Conservation (phyloP, 37 sponge, comb jelly and placozoan genomes). For the Crambe crambe region DNA sequence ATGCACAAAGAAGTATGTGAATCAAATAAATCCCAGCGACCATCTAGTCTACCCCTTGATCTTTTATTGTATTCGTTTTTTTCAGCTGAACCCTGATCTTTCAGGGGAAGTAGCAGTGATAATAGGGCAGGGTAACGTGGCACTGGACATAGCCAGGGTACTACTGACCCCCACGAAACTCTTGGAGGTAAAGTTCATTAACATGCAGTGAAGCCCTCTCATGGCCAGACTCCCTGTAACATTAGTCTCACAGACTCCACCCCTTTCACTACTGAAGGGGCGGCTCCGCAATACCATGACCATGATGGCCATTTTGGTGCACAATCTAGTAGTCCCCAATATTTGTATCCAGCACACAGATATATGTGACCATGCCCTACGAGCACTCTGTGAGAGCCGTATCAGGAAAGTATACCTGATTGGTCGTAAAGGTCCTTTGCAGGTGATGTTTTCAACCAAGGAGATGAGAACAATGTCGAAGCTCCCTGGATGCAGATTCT, state of each 20-base stretch:
- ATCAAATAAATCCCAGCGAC: too few species aligned
- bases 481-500: slow-evolving; percentile 63
- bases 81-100: slow-evolving; percentile 81
- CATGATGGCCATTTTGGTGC: too few species aligned
- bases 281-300: too few species aligned
- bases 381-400: slow-evolving; percentile 61
- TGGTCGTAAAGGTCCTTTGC: slow-evolving; percentile 91
- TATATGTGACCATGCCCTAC: slow-evolving; percentile 89
- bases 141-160: slow-evolving; percentile 95
- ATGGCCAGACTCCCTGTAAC: too few species aligned
- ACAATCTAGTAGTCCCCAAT: neutral
- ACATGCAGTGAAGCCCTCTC: too few species aligned
- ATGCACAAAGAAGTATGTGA: slow-evolving; percentile 61
- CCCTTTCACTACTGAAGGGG: neutral
- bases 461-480: slow-evolving; percentile 89
- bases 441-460: slow-evolving; percentile 95
- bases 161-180: slow-evolving; percentile 69
- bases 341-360: slow-evolving; percentile 72
- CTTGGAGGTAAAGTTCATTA: slow-evolving; percentile 48
- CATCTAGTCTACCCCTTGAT: too few species aligned
- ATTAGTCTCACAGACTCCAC: neutral
- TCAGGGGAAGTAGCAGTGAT: slow-evolving; percentile 84
- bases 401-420: slow-evolving; percentile 76
- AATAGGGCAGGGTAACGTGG: slow-evolving; percentile 97
- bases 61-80: too few species aligned